These are phyloP conservation scores for Netelia fuscicornis DNA, from an alignment of 2,888 invertebrate species.

Conservation along the genomic window DNA sequence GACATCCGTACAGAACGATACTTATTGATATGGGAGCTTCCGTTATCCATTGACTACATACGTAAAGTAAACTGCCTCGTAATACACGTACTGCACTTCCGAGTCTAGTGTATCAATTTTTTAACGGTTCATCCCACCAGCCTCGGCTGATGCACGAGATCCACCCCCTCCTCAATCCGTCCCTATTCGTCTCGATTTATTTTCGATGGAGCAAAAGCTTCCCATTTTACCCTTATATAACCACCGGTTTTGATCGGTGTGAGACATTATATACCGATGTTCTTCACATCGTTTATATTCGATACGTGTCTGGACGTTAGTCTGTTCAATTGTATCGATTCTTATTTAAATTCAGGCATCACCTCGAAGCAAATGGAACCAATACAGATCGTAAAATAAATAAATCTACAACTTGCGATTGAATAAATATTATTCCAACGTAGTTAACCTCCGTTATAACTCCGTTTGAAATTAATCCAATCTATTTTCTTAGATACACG, in stretches of 20 bases:
- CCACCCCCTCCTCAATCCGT: background rate
- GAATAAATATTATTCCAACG: too few species aligned
- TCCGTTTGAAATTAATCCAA: background rate
- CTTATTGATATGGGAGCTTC: constrained; percentile 82
- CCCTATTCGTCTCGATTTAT: constrained; percentile 70
- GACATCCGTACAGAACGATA: constrained; percentile 78
- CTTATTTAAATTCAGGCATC: background rate
- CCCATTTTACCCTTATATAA: constrained; percentile 1
- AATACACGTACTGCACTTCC: constrained; percentile 77
- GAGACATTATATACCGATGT: background rate
- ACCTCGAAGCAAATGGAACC: too few species aligned
- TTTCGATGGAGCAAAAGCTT: constrained; percentile 4
- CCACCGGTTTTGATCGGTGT: constrained; percentile 6
- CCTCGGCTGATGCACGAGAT: constrained; percentile 32
- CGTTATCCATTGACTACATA: constrained; percentile 81
- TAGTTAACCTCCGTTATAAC: background rate
- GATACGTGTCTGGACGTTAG: background rate
- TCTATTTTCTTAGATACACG: background rate
- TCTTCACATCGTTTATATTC: constrained; percentile 1
- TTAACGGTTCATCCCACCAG: constrained; percentile 71
- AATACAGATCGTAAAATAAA: too few species aligned
- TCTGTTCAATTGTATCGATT: background rate
- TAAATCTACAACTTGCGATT: too few species aligned
- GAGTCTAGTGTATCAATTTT: constrained; percentile 80
- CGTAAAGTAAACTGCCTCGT: constrained; percentile 77